Evolutionary conservation across 2,113 vertebrate species (phyloP).

Genomic region (Phylloscopus trochilus): DNA sequence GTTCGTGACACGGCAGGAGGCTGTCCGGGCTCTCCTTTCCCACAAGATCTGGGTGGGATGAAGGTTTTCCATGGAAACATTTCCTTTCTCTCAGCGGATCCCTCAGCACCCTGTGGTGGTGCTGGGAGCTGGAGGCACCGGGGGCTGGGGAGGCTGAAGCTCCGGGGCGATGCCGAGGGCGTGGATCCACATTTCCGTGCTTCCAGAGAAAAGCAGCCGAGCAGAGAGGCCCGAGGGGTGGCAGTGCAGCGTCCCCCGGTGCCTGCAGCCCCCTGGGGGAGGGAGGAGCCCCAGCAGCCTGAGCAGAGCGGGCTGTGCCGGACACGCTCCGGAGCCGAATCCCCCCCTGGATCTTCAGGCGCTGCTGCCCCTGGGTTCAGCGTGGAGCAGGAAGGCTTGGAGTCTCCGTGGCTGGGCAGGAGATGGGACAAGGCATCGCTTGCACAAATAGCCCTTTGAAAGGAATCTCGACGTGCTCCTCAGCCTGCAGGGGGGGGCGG

Average conservation of each 20-base stretch:
- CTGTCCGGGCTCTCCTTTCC: not conserved
- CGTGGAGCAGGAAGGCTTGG: not conserved
- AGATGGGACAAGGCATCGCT: slow-evolving; percentile 36
- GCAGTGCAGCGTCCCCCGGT: not conserved
- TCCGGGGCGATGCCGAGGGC: fast-evolving
- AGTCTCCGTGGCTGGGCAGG: not conserved
- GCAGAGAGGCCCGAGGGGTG: not conserved
- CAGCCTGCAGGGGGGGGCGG: fast-evolving
- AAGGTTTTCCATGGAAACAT: not conserved
- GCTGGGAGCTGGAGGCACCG: not conserved
- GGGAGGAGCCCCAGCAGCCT: not conserved
- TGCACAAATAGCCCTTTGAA: slow-evolving; percentile 49
- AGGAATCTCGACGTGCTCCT: not conserved
- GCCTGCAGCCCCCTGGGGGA: fast-evolving
- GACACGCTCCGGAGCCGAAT: not conserved
- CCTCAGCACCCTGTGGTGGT: not conserved
- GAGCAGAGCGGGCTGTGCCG: fast-evolving
- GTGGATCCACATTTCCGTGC: fast-evolving
- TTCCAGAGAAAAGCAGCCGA: not conserved
- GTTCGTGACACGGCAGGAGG: not conserved
- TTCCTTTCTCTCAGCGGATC: not conserved
- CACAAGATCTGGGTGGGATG: not conserved
- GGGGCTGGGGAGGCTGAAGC: not conserved
- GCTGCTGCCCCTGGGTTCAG: not conserved
- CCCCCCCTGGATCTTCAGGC: fast-evolving